Evolutionary conservation across 2,113 vertebrate genomes (phyloP), one percentile per base, ranked within the genome.

Genomic region (Paradoxurus hermaphroditus): DNA sequence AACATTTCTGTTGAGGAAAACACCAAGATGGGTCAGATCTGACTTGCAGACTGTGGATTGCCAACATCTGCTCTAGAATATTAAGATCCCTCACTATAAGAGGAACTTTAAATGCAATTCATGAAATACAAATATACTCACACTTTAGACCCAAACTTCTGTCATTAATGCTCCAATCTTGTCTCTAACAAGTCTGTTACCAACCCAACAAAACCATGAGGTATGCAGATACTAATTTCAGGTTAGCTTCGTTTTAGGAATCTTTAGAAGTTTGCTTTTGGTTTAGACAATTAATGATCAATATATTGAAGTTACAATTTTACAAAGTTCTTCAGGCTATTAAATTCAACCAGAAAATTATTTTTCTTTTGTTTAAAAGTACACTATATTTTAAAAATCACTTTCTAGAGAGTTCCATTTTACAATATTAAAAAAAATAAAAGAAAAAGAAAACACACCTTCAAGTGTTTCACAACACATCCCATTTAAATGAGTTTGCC

Each of bases 401-500:
- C 23, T 95, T 89, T 90, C 65, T 93, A 63, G 4, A 41, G 53
- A 90, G 5, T 88, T 90, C 87, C 72, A 93, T 63, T 77, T 82
- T 91, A 88, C 21, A 77, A 70, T 41, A 78, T 93, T 91, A 91
- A 95, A 75, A 53, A 53, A 4, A 53, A 59, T n/a, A 59, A 59
- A 59, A 0, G 23, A 59, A 59, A 23, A 23, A 7, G 23, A 7
- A 59, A 25, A 94, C 94, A 88, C 5, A 89, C 15, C 23, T 65
- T 94, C 75, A 89, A 94, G 44, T 93, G 44, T 94, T 95, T 95
- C 21, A 83, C 67, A 96, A 56, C 2, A 91, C 27, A 89, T 77
- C 5, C 56, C n/a, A 90, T 81, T 90, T 77, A 97, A 95, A 94
- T 90, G 85, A 96, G 31, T 93, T 82, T 95, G 19, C 29, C n/a